Conservation (phyloP, 2,113 vertebrate genomes). For the Aspidoscelis tigris region DNA sequence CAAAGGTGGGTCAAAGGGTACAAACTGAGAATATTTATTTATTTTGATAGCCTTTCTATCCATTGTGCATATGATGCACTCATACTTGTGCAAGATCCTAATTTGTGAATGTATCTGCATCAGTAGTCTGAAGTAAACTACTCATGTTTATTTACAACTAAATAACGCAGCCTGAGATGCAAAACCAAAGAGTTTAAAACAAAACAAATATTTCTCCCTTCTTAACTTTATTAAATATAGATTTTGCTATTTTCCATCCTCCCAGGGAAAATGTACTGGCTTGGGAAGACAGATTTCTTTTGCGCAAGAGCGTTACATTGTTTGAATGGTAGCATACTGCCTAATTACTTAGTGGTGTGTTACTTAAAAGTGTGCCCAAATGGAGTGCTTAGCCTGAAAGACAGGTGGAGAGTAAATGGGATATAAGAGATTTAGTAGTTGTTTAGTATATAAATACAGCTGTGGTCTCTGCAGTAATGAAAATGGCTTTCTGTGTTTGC, state of each 20-base stretch:
- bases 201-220: background rate
- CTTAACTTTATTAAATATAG: background rate
- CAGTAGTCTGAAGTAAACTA: too few species aligned
- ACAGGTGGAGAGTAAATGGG: conserved; percentile 71
- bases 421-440: conserved; percentile 59
- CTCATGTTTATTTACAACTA: background rate
- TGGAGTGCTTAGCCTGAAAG: conserved; percentile 43
- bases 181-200: background rate
- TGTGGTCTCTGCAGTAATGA: conserved; percentile 61
- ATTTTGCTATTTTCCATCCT: background rate
- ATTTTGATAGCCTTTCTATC: too few species aligned
- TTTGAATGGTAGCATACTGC: background rate
- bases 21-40: too few species aligned
- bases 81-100: too few species aligned
- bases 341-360: background rate
- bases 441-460: conserved; percentile 58
- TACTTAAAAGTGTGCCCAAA: conserved; percentile 23
- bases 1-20: too few species aligned
- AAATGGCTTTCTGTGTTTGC: conserved; percentile 28
- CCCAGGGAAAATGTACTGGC: background rate
- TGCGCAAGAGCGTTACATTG: conserved; percentile 33
- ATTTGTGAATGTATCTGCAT: too few species aligned
- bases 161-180: background rate
- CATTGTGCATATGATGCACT: too few species aligned
- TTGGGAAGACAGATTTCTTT: background rate